Evolutionary conservation across 1,140 invertebrate species (phyloP), one percentile per base, ranked within the genome.

Genomic region (Thalassaphorura encarpata): DNA sequence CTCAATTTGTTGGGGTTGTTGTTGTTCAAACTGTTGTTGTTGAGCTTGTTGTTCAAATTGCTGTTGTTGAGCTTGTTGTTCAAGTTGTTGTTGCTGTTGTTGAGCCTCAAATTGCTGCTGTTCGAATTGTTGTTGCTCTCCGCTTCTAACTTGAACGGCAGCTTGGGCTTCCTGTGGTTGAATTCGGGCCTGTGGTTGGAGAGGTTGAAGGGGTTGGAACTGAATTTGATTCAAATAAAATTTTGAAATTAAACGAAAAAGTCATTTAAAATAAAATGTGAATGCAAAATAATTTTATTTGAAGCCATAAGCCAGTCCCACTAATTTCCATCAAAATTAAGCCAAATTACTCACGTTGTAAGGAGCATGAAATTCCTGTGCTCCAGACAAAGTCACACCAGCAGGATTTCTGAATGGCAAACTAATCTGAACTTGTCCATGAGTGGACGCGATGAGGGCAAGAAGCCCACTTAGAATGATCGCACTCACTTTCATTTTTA

Each of bases 331-430:
- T n/a, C n/a, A n/a, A n/a, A n/a, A n/a, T n/a, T n/a, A n/a, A n/a
- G n/a, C n/a, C n/a, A n/a, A n/a, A 24, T 61, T 64, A 64, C 62
- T 36, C 27, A n/a, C 33, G 33, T 11, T n/a, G 33, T 36, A 36
- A 36, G 33, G 33, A 11, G 33, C n/a, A 36, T 36, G 33, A 42
- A 42, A 51, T 54, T 54, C 56, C n/a, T n/a, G n/a, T n/a, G 54
- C 43, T 56, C 62, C 62, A 29, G 46, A 45, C 29, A 53, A 56
- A 13, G 56, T 64, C 13, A 61, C 59, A 55, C 62, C 62, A 39
- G 58, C 62, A 3, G 62, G 62, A 36, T 61, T 64, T 41, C 36
- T 53, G 50, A 49, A 56, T 51, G 50, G 31, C 52, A 52, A 56
- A 43, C 26, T 5, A 3, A 42, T 40, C 23, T 40, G 42, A n/a